Evolutionary conservation across 2,888 invertebrate species (phyloP).

Genomic region (Antheraea assamensis): DNA sequence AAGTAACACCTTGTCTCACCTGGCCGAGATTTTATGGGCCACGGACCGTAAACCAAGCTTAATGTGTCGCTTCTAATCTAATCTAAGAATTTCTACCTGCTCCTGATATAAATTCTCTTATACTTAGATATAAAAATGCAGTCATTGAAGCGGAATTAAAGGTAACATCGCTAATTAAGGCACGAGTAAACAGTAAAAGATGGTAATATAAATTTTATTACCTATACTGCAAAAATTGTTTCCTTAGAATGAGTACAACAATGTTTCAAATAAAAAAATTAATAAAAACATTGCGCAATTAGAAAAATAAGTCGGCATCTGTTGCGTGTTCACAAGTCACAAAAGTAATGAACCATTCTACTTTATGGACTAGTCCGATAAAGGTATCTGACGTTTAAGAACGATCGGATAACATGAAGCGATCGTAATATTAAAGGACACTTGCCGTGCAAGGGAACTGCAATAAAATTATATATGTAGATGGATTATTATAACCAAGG

Average conservation of each 20-base stretch:
- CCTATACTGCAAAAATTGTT: conserved; percentile 44
- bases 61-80: conserved; percentile 64
- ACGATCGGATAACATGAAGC: conserved; percentile 50
- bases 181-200: conserved; percentile 40
- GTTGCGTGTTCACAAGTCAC: conserved; percentile 40
- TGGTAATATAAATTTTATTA: conserved; percentile 57
- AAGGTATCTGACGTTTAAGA: conserved; percentile 57
- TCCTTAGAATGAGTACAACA: conserved; percentile 54
- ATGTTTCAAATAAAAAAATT: conserved; percentile 51
- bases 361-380: conserved; percentile 72
- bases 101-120: conserved; percentile 59
- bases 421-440: conserved; percentile 70
- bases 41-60: conserved; percentile 62
- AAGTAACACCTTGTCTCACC: conserved; percentile 74
- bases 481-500: conserved; percentile 52
- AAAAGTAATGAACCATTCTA: conserved; percentile 71
- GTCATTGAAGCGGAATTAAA: conserved; percentile 47
- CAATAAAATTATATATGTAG: conserved; percentile 69
- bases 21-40: conserved; percentile 61
- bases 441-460: conserved; percentile 59
- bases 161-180: conserved; percentile 52
- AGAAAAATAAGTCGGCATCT: conserved; percentile 66
- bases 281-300: conserved; percentile 57
- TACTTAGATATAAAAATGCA: conserved; percentile 46
- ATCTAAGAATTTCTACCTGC: conserved; percentile 73